Evolutionary conservation across 2,888 invertebrate genomes (phyloP).

Genomic region (Cryptus viduatorius): DNA sequence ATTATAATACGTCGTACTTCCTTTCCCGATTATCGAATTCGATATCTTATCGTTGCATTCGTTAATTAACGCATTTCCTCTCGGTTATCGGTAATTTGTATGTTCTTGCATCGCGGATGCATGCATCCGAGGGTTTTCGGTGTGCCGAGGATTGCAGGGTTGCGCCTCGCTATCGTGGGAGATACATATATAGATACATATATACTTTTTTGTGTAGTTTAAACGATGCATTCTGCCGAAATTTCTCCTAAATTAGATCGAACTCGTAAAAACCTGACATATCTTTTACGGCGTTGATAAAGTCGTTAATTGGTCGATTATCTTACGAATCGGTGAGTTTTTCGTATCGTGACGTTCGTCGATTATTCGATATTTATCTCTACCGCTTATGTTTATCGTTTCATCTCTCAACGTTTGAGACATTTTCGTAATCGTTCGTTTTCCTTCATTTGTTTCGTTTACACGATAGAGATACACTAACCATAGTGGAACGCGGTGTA

Average conservation of each 20-base stretch:
- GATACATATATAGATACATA: background rate
- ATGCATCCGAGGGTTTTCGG: background rate
- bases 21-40: background rate
- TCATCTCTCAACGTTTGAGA: too few species aligned
- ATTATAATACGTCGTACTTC: background rate
- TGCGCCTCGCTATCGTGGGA: background rate
- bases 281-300: conserved; percentile 7
- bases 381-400: too few species aligned
- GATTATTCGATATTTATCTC: background rate
- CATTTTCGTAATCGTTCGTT: background rate
- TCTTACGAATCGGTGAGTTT: conserved; percentile 10
- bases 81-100: background rate
- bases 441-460: background rate
- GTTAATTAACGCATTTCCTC: background rate
- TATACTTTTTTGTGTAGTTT: background rate
- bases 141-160: background rate
- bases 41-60: conserved; percentile 8
- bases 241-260: conserved; percentile 4
- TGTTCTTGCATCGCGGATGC: background rate
- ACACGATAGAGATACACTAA: too few species aligned
- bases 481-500: background rate
- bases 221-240: background rate
- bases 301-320: conserved; percentile 22
- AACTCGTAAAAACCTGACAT: background rate
- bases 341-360: background rate